These are phyloP conservation scores for Drosophila picticornis DNA, from an alignment of 2,888 invertebrate genomes.

Conservation along the genomic window DNA sequence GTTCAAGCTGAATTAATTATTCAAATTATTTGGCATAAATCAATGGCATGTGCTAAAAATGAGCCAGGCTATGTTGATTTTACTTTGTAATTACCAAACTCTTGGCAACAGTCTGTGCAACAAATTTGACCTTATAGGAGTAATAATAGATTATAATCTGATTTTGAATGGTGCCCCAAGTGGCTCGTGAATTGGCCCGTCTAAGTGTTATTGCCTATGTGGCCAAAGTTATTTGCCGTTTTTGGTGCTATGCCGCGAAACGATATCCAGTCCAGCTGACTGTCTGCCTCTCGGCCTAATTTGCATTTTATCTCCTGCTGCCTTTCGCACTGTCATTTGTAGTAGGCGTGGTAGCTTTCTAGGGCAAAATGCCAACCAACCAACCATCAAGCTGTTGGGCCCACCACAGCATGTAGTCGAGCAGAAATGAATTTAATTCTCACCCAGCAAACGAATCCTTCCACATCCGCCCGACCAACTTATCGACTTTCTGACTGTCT, in stretches of 20 bases:
- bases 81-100: constrained; percentile 29
- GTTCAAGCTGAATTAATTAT: constrained; percentile 46
- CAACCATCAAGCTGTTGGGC: constrained; percentile 24
- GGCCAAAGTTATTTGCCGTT: constrained; percentile 13
- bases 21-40: constrained; percentile 60
- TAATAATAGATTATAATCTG: constrained; percentile 44
- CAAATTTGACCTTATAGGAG: constrained; percentile 22
- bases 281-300: constrained; percentile 53
- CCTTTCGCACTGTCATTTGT: constrained; percentile 9
- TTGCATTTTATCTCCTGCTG: constrained; percentile 61
- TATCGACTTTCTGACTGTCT: constrained; percentile 2
- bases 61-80: constrained; percentile 1
- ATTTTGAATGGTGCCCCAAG: constrained; percentile 19
- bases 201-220: constrained; percentile 30
- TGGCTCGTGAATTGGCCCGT: constrained; percentile 23
- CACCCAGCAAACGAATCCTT: constrained; percentile 28
- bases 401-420: constrained; percentile 30
- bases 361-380: constrained; percentile 18
- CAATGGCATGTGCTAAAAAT: constrained; percentile 41
- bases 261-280: constrained; percentile 11
- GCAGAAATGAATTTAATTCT: constrained; percentile 41
- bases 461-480: constrained; percentile 26
- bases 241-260: constrained; percentile 14
- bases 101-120: constrained; percentile 8
- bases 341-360: constrained; percentile 24